Evolutionary conservation across 2,113 vertebrate genomes (phyloP), one percentile per base, ranked within the genome.

Genomic region (Mobula hypostoma): DNA sequence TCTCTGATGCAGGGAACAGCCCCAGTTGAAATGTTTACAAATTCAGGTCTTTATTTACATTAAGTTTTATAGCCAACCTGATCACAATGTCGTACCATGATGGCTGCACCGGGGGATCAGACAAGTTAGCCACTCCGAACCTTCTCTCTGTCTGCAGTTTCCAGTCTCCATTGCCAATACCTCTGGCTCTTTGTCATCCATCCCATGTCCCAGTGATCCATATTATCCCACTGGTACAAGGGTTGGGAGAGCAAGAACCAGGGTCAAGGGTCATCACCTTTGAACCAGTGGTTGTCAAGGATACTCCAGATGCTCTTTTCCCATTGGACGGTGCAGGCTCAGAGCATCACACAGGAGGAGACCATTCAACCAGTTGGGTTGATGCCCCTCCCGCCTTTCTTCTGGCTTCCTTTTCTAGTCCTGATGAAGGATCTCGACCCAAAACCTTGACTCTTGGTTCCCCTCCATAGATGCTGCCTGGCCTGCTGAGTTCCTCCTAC

Each of bases 231-330:
- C 95, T 95, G 95, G 95, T 95, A 95, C 95, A 95, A 95, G 95
- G 95, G 95, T 95, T 95, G 95, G 95, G 95, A 95, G 95, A 95
- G 92, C 94, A 94, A 66, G 95, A 48, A 66, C n/a, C 15, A n/a
- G 90, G 70, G 93, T 78, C 27, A 21, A 70, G 9, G 74, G 8
- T 94, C 27, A 40, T 14, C 29, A 66, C 48, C 7, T 63, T 56
- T 58, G 76, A 32, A 70, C 21, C 63, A 12, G 24, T 1, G 48
- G 12, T 36, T 79, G 94, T 66, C 94, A 78, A 61, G 79, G 70
- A 92, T 77, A 83, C 94, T 94, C 94, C 78, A 83, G 79, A 27
- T 15, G 15, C 76, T n/a, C 14, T 32, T 2, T 19, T 48, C 48
- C 61, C 29, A 7, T 66, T 12, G 17, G 68, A 70, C 17, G 85